phyloP scores from a whole-genome alignment of 2,113 vertebrate genomes.

The Hystrix cristata region DNA sequence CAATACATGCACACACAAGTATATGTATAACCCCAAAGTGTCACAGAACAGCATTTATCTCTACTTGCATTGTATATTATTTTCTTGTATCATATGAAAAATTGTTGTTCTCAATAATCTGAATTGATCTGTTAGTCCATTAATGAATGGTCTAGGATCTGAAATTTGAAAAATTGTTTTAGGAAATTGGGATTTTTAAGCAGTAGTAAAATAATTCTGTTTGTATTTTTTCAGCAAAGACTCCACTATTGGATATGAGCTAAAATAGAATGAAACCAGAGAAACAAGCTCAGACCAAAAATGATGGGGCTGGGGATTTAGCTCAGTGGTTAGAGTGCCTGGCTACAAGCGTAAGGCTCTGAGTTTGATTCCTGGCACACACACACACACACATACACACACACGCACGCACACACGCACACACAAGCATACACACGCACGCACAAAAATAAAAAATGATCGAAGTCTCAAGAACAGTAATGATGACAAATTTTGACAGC shows the following conservation, averaged over 20 bases:
- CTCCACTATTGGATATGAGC: neutral
- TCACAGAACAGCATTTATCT: neutral
- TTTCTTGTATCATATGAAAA: neutral
- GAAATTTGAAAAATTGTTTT: neutral
- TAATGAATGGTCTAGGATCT: neutral
- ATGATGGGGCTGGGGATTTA: neutral
- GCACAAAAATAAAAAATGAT: neutral
- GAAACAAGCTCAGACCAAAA: neutral
- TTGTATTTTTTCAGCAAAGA: slow-evolving; percentile 31
- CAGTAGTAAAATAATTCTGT: neutral
- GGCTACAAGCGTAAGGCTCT: too few species aligned
- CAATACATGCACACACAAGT: neutral
- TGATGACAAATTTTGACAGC: neutral
- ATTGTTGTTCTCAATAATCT: neutral
- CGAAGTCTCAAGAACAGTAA: neutral
- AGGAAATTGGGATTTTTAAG: neutral
- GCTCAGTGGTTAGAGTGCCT: too few species aligned
- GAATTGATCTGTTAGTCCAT: neutral
- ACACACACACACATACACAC: too few species aligned
- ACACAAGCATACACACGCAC: too few species aligned
- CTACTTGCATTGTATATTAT: neutral
- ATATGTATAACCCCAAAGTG: neutral
- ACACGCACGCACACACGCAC: too few species aligned
- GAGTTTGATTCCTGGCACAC: too few species aligned
- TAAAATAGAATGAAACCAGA: neutral